Evolutionary conservation across 2,797 vertebrate genomes (phyloP), one percentile per base, ranked within the genome.

Genomic region (Sebastes melanostomus): DNA sequence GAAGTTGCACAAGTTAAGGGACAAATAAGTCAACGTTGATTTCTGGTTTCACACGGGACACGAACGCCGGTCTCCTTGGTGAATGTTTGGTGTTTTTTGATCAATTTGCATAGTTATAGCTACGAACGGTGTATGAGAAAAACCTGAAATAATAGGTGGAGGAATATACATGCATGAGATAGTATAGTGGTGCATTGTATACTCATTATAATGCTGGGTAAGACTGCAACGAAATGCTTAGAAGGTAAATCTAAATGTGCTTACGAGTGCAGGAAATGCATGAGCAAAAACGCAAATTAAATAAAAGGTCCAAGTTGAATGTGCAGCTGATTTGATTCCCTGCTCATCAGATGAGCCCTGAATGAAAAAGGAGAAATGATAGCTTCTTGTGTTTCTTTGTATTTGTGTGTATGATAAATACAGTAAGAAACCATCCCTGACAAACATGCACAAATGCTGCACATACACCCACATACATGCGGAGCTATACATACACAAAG

Each of bases 301-400:
- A 67, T 77, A 20, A 81, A 81, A 71, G 16, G 8, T 56, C 46
- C 9, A 12, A 66, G 62, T 52, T 32, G 30, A 72, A 70, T n/a
- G 59, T 42, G 25, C 30, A 58, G 66, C 68, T 67, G 50, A 78
- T 63, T 77, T 42, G 65, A 80, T 80, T 87, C 12, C 10, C 25
- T 16, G 58, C 38, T 74, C 59, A 27, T 79, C 66, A 67, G 73
- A 80, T 54, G 8, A 38, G 16, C 4, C n/a, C 25, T 74, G 69
- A 70, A 77, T 62, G 34, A 73, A 81, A 50, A 81, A 22, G 1
- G 27, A 8, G 30, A 38, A 52, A 32, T 34, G 7, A 34, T 14
- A 5, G 54, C 46, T n/a, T 22, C 6, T 36, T 34, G 14, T 4
- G 1, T 74, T 20, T 67, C 10, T 59, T n/a, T 75, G 36, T 14